Evolutionary conservation across 1,140 invertebrate genomes (phyloP), one percentile per base, ranked within the genome.

Genomic region (Papilio helenus): DNA sequence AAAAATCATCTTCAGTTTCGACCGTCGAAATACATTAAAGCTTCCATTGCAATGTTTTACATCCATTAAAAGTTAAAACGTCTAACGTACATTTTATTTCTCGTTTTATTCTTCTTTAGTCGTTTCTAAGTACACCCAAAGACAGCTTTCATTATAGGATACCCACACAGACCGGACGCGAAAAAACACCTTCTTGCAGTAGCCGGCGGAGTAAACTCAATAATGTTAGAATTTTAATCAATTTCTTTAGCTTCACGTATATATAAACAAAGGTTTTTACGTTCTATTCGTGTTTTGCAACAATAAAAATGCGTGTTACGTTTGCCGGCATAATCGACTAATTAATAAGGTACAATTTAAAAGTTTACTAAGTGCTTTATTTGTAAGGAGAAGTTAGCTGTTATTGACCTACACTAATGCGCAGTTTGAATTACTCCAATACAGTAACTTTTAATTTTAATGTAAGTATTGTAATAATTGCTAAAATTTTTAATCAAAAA

Each of bases 1-100:
- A 68, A 61, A 78, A 78, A 73, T 68, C 72, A 77, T 73, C 72
- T 72, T 65, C 79, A 81, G 80, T 81, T 84, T 82, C 73, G 81
- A 84, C 58, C 80, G 74, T 79, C 68, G 58, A 79, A 81, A 78
- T 12, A 44, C 71, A 16, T 12, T 68, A 68, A 68, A 16, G 61
- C 10, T 29, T 18, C 1, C 14, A 29, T 34, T 65, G 1, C 61
- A 65, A 65, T 14, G 61, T 65, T 65, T 61, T 12, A 26, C 55
- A 61, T 14, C 58, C 4, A 61, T 23, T 26, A 14, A 68, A 68
- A 68, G 61, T 61, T 26, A 61, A 79, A 49, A 79, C 72, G 49
- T 34, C 39, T 51, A 74, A 29, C 44, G 23, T 16, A 34, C 20
- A 49, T 49, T 46, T 49, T 51, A 46, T 76, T n/a, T n/a, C n/a